phyloP scores from a whole-genome alignment of 2,113 vertebrate species.

The Protobothrops flavoviridis region DNA sequence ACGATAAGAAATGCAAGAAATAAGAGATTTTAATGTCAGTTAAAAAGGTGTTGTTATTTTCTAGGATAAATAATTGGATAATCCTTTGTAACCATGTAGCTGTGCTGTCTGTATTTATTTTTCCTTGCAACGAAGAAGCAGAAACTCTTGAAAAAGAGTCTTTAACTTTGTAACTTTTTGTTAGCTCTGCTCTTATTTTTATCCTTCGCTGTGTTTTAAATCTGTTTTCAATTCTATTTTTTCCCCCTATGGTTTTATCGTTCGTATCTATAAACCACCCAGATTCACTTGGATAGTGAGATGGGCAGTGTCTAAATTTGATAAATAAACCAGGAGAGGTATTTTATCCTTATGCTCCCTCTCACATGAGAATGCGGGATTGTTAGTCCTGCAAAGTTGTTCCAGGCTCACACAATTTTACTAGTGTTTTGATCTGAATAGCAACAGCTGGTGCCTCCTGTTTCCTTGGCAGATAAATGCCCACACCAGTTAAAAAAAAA shows the following conservation, averaged over 20 bases:
- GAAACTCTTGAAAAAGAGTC: background rate
- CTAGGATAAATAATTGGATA: background rate
- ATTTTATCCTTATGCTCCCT: background rate
- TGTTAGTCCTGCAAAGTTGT: background rate
- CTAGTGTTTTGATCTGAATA: background rate
- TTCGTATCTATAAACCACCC: background rate
- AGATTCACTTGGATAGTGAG: background rate
- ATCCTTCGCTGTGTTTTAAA: background rate
- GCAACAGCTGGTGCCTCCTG: conserved; percentile 25
- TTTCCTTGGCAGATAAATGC: conserved; percentile 15
- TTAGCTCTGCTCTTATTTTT: background rate
- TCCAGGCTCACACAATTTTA: conserved; percentile 22
- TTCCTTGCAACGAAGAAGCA: background rate
- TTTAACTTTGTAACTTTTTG: background rate
- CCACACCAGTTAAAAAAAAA: background rate
- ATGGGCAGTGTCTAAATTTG: background rate
- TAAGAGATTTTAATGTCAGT: background rate
- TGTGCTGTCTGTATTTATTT: too few relatives aligned
- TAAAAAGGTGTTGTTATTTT: background rate
- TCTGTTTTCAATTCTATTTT: background rate
- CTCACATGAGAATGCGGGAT: background rate
- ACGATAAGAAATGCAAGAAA: background rate
- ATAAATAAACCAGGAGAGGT: background rate
- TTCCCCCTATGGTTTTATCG: background rate
- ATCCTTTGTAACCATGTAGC: too few relatives aligned